Evolutionary conservation across 2,888 invertebrate species (phyloP), one percentile per base, ranked within the genome.

Genomic region (Caenorhabditis afra): DNA sequence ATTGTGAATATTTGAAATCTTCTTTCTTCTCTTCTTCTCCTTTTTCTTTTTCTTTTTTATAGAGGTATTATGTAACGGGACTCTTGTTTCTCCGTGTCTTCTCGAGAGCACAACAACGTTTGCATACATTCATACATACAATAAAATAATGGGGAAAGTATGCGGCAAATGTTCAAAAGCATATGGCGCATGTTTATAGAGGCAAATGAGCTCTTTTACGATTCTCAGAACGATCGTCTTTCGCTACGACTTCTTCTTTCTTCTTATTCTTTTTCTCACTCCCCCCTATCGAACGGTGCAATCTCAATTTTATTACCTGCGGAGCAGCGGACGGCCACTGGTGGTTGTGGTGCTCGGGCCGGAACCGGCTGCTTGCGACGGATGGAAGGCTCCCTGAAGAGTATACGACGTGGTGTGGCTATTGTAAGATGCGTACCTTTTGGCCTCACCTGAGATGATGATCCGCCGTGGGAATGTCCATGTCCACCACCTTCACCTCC

Each of bases 241-340:
- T 55, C 57, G 5, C 23, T 14, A 2, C 12, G 14, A 29, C 14
- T n/a, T n/a, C n/a, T n/a, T n/a, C n/a, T n/a, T n/a, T n/a, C n/a
- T n/a, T n/a, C n/a, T n/a, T 44, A 52, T 37, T 18, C 37, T 29
- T 29, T 7, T 29, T 29, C 29, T 29, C 29, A 39, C 23, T 49
- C 8, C 45, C 29, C 37, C n/a, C n/a, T 39, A 49, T 22, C 41
- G 29, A 66, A 65, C 53, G 44, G 53, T 49, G 47, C 8, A 22
- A 41, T 45, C 37, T 39, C 7, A 29, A 3, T 35, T 58, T 67
- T 45, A 50, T 62, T 49, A 86, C 86, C 85, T 86, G 81, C 75
- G 86, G 85, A 85, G 85, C 82, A 84, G 85, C 70, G 85, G 86
- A 78, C 83, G 86, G 86, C 86, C 86, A 86, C 81, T 83, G 81